Conservation (phyloP, 1,140 invertebrate species). For the Luehdorfia chinensis region DNA sequence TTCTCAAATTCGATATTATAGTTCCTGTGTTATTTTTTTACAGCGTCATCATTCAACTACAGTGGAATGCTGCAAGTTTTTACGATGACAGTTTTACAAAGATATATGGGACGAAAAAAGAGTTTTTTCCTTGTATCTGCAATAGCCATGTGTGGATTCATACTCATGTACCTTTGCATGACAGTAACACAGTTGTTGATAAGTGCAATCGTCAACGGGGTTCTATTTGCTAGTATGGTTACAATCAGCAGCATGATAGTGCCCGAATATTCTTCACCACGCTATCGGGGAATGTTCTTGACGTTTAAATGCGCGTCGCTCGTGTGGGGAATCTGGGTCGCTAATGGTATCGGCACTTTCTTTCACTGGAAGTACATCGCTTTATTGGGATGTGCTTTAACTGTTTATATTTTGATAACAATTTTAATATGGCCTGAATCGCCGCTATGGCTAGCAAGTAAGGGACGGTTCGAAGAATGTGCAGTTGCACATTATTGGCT, state of each 20-base stretch:
- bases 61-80: conserved; percentile 2
- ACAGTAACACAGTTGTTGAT: conserved; percentile 26
- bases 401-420: conserved; percentile 25
- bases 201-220: conserved; percentile 29
- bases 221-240: conserved; percentile 26
- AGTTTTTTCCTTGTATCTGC: conserved; percentile 2
- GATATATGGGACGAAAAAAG: conserved; percentile 2
- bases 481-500: conserved; percentile 28
- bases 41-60: conserved; percentile 4
- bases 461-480: conserved; percentile 31
- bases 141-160: conserved; percentile 20
- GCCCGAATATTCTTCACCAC: conserved; percentile 34
- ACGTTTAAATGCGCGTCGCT: conserved; percentile 37
- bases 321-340: conserved; percentile 39
- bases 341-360: conserved; percentile 42
- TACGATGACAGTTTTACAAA: background rate
- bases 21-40: too few relatives aligned
- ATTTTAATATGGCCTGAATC: conserved; percentile 36
- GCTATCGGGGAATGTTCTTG: conserved; percentile 36
- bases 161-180: conserved; percentile 29
- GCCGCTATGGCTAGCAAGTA: conserved; percentile 40
- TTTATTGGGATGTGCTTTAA: conserved; percentile 30
- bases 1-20: too few relatives aligned
- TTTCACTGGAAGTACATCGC: conserved; percentile 43
- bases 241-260: conserved; percentile 30